Evolutionary conservation across 1,140 invertebrate species (phyloP), one percentile per base, ranked within the genome.

Genomic region (Apis laboriosa): DNA sequence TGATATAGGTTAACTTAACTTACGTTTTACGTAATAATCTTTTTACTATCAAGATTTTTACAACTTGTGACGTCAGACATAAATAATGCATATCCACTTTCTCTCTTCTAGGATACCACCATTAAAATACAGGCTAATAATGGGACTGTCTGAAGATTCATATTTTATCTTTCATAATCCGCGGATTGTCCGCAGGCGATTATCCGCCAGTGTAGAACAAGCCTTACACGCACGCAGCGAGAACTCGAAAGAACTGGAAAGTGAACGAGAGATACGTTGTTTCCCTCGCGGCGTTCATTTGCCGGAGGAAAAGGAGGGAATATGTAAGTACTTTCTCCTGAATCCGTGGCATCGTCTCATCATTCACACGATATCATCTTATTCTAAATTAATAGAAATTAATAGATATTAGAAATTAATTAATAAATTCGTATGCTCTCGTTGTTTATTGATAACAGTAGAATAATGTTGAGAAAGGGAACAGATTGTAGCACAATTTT

Each of bases 171-270:
- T 43, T 43, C 34, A 43, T 43, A 43, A 43, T 43, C 34, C 34
- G 34, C 34, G 34, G 34, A 43, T 43, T 43, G 34, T 43, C 34
- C 34, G 34, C 34, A 7, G 34, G 34, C 34, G 34, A 43, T 43
- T 43, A 43, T 43, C 34, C 34, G 34, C 34, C 34, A 5, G 34
- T 43, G 34, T 43, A 34, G 64, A 63, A 15, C 49, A 51, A 60
- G 68, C 56, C 24, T 70, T 66, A 74, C 43, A 60, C 84, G 73
- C 84, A 77, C 73, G 73, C 24, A 49, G 24, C 43, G 24, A 72
- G 55, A 60, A 53, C 79, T 75, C 85, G 68, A 49, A 7, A 61
- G 67, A 87, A 61, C 82, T 87, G 86, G 86, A 87, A 87, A 88
- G 86, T 87, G 86, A 88, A 88, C 58, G 77, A 80, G 55, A 60